Conservation (phyloP, 2,113 vertebrate genomes). For the Lycocorax pyrrhopterus region DNA sequence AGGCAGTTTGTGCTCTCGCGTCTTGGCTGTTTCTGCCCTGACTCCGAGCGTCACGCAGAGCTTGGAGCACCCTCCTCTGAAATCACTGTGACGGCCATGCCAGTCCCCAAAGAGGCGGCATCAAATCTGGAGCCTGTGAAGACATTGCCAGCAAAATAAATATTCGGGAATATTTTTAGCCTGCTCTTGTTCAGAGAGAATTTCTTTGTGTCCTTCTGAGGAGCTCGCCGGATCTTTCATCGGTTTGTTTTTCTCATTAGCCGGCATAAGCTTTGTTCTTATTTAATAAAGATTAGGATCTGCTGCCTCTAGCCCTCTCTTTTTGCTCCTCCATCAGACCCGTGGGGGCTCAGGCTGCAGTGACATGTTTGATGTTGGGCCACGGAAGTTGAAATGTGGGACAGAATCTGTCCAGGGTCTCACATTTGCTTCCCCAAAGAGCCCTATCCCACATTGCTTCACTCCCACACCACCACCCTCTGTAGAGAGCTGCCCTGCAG, state of each 20-base stretch:
- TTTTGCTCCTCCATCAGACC: slow-evolving; percentile 61
- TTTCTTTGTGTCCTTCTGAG: slow-evolving; percentile 68
- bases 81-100: not conserved
- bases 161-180: slow-evolving; percentile 63
- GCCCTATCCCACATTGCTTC: not conserved
- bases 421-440: not conserved
- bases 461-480: not conserved
- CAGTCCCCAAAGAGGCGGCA: not conserved
- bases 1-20: accelerated
- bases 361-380: slow-evolving; percentile 52
- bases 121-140: slow-evolving; percentile 44
- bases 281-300: slow-evolving; percentile 76
- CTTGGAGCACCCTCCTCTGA: not conserved
- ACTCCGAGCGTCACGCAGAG: not conserved
- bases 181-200: slow-evolving; percentile 56
- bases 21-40: not conserved
- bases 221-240: slow-evolving; percentile 66
- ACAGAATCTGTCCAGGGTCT: slow-evolving; percentile 6
- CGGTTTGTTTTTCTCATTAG: slow-evolving; percentile 72
- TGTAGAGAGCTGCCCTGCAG: not conserved
- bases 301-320: slow-evolving; percentile 68
- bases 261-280: slow-evolving; percentile 69
- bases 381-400: slow-evolving; percentile 18
- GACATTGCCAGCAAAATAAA: slow-evolving; percentile 53
- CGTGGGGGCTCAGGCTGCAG: slow-evolving; percentile 48